These are phyloP conservation scores for Saguinus imperator DNA, from an alignment of 2,113 vertebrate species.

Conservation along the genomic window DNA sequence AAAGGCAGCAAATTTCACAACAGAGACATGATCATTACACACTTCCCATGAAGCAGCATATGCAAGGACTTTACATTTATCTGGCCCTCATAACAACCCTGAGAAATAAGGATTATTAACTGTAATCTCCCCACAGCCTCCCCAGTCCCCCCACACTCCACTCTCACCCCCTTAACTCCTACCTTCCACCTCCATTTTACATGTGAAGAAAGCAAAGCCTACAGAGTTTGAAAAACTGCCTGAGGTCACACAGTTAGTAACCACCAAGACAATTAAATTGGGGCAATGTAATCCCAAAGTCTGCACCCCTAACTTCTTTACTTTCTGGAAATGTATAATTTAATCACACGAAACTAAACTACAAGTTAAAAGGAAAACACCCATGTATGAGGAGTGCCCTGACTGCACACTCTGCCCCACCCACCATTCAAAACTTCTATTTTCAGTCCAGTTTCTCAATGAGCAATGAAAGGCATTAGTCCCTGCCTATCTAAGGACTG, in stretches of 20 bases:
- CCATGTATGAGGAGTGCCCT: too few relatives aligned
- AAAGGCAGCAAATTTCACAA: neutral
- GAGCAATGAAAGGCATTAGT: neutral
- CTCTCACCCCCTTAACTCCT: too few relatives aligned
- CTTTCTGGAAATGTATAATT: neutral
- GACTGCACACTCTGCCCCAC: neutral
- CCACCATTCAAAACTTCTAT: neutral
- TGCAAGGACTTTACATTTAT: neutral
- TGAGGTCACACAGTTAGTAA: neutral
- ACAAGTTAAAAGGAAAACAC: neutral
- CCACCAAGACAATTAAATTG: neutral
- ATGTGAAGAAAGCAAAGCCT: too few relatives aligned
- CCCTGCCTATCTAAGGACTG: neutral
- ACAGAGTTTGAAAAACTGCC: neutral
- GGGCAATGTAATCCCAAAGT: neutral
- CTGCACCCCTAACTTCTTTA: neutral
- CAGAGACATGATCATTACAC: neutral
- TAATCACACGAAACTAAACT: neutral
- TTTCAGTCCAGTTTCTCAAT: neutral
- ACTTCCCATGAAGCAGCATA: neutral
- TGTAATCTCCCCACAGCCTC: too few relatives aligned
- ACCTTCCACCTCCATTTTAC: too few relatives aligned
- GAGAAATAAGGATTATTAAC: too few relatives aligned
- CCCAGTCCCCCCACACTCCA: too few relatives aligned
- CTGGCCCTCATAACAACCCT: neutral